Evolutionary conservation across 1,140 invertebrate genomes (phyloP), one percentile per base, ranked within the genome.

Genomic region (Gonioctena quinquepunctata): DNA sequence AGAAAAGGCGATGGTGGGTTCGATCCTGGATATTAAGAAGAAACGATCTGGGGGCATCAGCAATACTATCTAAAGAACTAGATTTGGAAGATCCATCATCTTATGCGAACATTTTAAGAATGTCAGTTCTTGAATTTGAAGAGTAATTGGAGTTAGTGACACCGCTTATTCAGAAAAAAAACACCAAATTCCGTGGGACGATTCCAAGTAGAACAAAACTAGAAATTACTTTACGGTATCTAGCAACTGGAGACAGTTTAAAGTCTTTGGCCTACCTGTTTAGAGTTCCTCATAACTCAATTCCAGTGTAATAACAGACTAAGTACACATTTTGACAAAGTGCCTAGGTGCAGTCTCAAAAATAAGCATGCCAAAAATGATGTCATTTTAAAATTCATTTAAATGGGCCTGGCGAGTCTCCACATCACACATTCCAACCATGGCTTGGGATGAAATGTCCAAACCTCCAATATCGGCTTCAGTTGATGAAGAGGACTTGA

Each of bases 191-290:
- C 48, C 22, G 48, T 54, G 8, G 56, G 50, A 21, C 22, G 7
- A 66, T 66, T 66, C 64, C 19, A 54, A 50, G 27, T 54, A 66
- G 23, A 56, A 56, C 22, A 56, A 50, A 56, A 66, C 16, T 66
- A 25, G 64, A 50, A 66, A 66, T 66, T 13, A 66, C 64, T 23
- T 68, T 68, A 33, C 68, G 61, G 18, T 74, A 66, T 64, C 54
- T 72, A 26, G 70, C 70, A 16, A 62, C 48, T 69, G 57, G 66
- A 21, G 71, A 70, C 19, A 66, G 57, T 61, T 54, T 63, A 11
- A 57, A 16, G 19, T 67, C 67, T n/a, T 25, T 75, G 65, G 26
- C 25, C 26, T 76, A 73, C 56, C 69, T 60, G 28, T 79, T 60
- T 56, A 66, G 50, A 66, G 49, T 66, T 33, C 61, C 61, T 28